A percentile compares a stretch with the other conserved stretches of the same genome.
These are phyloP conservation scores for Eumerus sabulonum DNA, from an alignment of 2,888 invertebrate genomes.

Conservation along the genomic window DNA sequence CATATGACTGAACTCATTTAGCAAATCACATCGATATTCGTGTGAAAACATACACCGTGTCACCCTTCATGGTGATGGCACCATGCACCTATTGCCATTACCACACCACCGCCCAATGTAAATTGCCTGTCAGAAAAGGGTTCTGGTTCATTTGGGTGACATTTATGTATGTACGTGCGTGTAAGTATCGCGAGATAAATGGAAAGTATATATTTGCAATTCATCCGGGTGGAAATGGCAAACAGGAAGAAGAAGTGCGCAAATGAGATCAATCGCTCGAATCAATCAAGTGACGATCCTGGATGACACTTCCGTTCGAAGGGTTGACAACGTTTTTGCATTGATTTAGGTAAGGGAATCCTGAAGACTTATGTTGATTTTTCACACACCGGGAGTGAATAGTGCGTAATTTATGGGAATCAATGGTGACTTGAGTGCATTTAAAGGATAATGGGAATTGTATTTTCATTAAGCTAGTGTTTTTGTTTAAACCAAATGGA, in stretches of 20 bases:
- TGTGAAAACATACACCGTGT: slow-evolving; percentile 51
- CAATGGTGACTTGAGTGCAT: slow-evolving; percentile 19
- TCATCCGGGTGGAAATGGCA: not conserved
- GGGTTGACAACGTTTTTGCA: slow-evolving; percentile 22
- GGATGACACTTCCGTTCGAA: not conserved
- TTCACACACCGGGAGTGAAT: slow-evolving; percentile 26
- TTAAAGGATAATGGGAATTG: slow-evolving; percentile 25
- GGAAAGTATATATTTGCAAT: slow-evolving; percentile 25
- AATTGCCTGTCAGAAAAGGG: slow-evolving; percentile 50
- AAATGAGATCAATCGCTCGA: slow-evolving; percentile 38
- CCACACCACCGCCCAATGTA: slow-evolving; percentile 52
- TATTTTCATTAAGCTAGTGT: slow-evolving; percentile 20
- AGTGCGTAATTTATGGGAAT: slow-evolving; percentile 23
- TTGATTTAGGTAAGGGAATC: slow-evolving; percentile 7
- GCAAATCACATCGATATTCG: slow-evolving; percentile 61
- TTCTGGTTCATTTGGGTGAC: slow-evolving; percentile 22
- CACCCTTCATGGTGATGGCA: slow-evolving; percentile 29
- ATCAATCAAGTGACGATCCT: slow-evolving; percentile 47
- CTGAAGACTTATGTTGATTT: slow-evolving; percentile 33
- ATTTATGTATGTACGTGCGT: no score
- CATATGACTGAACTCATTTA: slow-evolving; percentile 57
- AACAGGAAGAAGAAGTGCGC: not conserved
- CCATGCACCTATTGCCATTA: slow-evolving; percentile 29
- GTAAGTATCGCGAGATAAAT: slow-evolving; percentile 20
- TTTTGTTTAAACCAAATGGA: slow-evolving; percentile 39